Conservation (phyloP, 2,888 invertebrate species). For the Pristionchus entomophagus region DNA sequence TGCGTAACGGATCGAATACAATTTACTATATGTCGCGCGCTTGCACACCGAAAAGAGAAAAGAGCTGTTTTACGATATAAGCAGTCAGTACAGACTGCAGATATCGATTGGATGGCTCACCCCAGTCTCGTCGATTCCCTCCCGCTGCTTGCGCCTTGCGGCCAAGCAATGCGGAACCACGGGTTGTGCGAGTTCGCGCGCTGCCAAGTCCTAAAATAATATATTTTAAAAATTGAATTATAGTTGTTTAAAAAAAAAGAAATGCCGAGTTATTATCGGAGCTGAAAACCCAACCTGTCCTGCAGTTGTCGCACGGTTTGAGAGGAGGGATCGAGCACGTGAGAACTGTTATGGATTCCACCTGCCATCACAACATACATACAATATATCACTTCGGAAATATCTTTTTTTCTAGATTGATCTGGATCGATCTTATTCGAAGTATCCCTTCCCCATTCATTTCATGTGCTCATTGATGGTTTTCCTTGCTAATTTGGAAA, state of each 20-base stretch:
- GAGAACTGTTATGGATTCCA: not conserved
- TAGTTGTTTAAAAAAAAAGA: too few relatives aligned
- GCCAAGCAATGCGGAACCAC: constrained; percentile 33
- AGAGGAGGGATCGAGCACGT: not conserved
- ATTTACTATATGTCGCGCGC: too few relatives aligned
- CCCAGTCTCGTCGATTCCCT: constrained; percentile 21
- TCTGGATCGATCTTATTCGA: too few relatives aligned
- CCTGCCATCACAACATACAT: too few relatives aligned
- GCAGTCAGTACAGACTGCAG: not conserved
- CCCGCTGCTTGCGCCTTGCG: not conserved
- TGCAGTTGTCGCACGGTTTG: not conserved
- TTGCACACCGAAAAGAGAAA: not conserved
- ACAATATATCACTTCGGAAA: too few relatives aligned
- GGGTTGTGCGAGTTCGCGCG: constrained; percentile 26
- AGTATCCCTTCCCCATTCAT: not conserved
- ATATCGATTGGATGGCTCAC: not conserved
- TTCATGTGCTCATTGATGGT: not conserved
- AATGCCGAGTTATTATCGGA: not conserved
- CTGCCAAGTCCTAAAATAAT: not conserved
- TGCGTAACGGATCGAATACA: too few relatives aligned
- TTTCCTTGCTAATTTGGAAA: too few relatives aligned
- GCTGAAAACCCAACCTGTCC: not conserved
- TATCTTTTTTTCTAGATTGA: too few relatives aligned
- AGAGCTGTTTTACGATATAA: not conserved
- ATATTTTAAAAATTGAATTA: too few relatives aligned